Conservation (phyloP, 2,888 invertebrate species). For the Drosophila siamana region DNA sequence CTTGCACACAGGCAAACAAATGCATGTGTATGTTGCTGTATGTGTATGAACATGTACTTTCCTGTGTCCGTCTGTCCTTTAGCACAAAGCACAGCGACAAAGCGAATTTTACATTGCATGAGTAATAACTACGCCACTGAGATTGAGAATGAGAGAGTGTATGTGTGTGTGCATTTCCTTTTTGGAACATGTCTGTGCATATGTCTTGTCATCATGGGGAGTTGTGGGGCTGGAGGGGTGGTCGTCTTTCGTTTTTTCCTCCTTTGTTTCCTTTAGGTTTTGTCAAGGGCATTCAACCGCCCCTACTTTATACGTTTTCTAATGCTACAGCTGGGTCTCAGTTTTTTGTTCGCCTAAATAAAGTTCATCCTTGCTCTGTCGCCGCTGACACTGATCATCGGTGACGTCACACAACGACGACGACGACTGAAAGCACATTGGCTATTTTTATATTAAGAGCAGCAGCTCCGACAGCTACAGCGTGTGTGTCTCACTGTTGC, state of each 20-base stretch:
- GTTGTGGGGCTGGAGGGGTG: conserved; percentile 5
- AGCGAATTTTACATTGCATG: conserved; percentile 16
- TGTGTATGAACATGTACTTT: conserved; percentile 26
- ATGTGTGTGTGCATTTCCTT: conserved; percentile 22
- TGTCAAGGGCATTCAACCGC: conserved; percentile 47
- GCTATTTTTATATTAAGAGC: conserved; percentile 48
- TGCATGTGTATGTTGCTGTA: conserved; percentile 2
- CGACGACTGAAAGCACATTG: conserved; percentile 26
- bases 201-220: conserved; percentile 19
- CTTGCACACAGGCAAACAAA: conserved; percentile 8
- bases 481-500: conserved; percentile 40
- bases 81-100: conserved; percentile 12
- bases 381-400: conserved; percentile 21
- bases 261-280: conserved; percentile 27
- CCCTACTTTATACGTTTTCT: background rate
- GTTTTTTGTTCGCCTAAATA: conserved; percentile 3
- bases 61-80: conserved; percentile 31
- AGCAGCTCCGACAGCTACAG: conserved; percentile 24
- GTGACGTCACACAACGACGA: conserved; percentile 44
- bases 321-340: conserved; percentile 2
- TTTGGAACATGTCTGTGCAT: conserved; percentile 25
- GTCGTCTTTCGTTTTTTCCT: background rate
- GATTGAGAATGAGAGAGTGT: conserved; percentile 39
- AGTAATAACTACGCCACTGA: conserved; percentile 20
- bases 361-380: conserved; percentile 11